A percentile compares a stretch with the other conserved stretches of the same genome.
phyloP scores from a whole-genome alignment of 2,113 vertebrate species.

The Columba janthina region DNA sequence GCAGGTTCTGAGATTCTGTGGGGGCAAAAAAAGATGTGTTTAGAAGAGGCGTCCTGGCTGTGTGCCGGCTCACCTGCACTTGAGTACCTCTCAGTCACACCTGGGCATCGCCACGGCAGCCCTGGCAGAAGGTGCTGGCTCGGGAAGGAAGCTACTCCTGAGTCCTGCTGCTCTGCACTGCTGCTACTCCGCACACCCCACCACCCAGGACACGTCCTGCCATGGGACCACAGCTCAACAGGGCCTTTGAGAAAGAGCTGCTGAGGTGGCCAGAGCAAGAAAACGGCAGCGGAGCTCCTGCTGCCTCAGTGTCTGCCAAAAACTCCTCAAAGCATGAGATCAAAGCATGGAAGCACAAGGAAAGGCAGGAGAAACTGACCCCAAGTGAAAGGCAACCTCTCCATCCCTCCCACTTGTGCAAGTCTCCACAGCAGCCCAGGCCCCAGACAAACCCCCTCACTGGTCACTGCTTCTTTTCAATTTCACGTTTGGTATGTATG shows the following conservation, averaged over 20 bases:
- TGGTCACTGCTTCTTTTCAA: background rate
- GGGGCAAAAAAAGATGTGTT: conserved; percentile 22
- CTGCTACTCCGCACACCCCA: background rate
- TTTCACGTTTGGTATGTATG: background rate
- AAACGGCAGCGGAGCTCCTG: accelerated
- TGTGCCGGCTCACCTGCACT: accelerated
- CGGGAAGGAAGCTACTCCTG: background rate
- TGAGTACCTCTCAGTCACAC: accelerated
- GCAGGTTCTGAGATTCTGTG: conserved; percentile 97
- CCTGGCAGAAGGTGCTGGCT: background rate
- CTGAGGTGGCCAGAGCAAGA: background rate
- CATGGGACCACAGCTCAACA: background rate
- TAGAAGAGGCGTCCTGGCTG: background rate
- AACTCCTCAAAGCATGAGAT: background rate
- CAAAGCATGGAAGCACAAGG: background rate
- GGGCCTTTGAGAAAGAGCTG: background rate
- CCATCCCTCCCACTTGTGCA: background rate
- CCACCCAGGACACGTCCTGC: accelerated
- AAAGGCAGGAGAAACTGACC: background rate
- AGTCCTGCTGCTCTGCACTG: background rate
- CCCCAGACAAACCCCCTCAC: background rate
- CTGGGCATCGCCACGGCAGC: background rate
- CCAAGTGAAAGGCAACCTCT: background rate
- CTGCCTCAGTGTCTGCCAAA: background rate
- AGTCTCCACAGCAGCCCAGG: background rate